Percentiles rank a stretch among this genome's conserved stretches.
Conservation (phyloP, 2,113 vertebrate species). For the Pollachius pollachius region DNA sequence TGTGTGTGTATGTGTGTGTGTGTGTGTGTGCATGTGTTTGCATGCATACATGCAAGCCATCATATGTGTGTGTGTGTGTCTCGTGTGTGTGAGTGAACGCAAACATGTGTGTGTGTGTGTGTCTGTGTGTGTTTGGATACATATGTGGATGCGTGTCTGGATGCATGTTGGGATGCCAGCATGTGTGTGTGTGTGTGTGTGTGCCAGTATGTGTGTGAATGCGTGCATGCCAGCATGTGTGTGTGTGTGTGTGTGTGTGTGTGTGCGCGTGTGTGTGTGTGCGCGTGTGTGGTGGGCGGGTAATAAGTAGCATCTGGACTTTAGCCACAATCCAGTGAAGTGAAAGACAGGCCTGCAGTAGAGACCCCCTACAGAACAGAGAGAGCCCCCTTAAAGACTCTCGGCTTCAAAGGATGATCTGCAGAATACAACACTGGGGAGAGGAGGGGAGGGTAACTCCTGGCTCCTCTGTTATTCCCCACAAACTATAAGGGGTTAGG, state of each 20-base stretch:
- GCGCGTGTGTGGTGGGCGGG: slow-evolving; percentile 28
- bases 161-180: not conserved
- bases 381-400: slow-evolving; percentile 53
- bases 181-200: not conserved
- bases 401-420: slow-evolving; percentile 57
- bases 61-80: not conserved
- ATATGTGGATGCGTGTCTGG: slow-evolving; percentile 9
- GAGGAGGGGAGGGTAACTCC: not conserved
- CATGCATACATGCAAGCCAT: not conserved
- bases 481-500: too few relatives aligned
- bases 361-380: slow-evolving; percentile 26
- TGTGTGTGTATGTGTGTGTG: too few relatives aligned
- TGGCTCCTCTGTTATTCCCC: not conserved
- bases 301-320: slow-evolving; percentile 62
- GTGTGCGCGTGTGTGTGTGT: slow-evolving; percentile 16
- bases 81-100: not conserved
- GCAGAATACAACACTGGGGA: slow-evolving; percentile 44
- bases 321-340: slow-evolving; percentile 24
- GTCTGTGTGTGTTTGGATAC: slow-evolving; percentile 5
- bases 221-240: not conserved
- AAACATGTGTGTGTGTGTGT: not conserved
- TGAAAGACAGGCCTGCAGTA: not conserved
- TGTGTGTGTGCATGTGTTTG: slow-evolving; percentile 12
- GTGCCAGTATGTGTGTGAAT: slow-evolving; percentile 1
- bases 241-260: slow-evolving; percentile 1